Evolutionary conservation across 2,888 invertebrate genomes (phyloP).

Genomic region (Drosophila mimica): DNA sequence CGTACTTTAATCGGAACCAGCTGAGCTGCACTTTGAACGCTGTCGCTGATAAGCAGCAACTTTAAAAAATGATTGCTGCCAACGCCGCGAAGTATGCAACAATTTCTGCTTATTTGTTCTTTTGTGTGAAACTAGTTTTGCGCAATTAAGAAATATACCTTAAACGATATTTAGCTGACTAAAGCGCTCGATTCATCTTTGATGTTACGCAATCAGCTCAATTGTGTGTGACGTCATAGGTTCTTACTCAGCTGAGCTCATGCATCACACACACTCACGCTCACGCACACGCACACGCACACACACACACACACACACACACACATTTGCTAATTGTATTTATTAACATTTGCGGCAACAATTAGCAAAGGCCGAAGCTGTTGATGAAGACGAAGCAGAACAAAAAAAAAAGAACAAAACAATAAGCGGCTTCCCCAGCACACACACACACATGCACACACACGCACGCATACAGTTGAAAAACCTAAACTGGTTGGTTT

Average conservation of each 20-base stretch:
- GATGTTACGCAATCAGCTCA: background rate
- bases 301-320: background rate
- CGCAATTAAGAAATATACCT: background rate
- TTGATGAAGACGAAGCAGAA: slow-evolving; percentile 14
- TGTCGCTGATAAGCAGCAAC: slow-evolving; percentile 34
- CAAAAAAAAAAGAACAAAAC: slow-evolving; percentile 31
- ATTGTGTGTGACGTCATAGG: background rate
- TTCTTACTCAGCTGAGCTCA: slow-evolving; percentile 31
- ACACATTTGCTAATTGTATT: slow-evolving; percentile 61
- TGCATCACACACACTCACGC: slow-evolving; percentile 1
- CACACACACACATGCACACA: slow-evolving; percentile 12
- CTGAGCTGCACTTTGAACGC: slow-evolving; percentile 56
- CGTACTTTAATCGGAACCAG: slow-evolving; percentile 38
- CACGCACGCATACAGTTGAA: background rate
- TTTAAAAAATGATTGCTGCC: slow-evolving; percentile 6
- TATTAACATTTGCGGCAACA: slow-evolving; percentile 69
- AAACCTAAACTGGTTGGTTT: slow-evolving; percentile 62
- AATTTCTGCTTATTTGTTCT: background rate
- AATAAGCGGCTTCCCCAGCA: slow-evolving; percentile 59
- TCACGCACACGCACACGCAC: background rate
- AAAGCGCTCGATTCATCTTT: background rate
- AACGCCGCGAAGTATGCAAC: slow-evolving; percentile 51
- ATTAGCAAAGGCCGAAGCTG: slow-evolving; percentile 48
- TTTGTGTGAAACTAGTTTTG: background rate
- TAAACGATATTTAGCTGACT: background rate